Base-by-base conservation (phyloP, 1,140 invertebrate species). In the Pachyrhynchus sulphureomaculatus region DNA sequence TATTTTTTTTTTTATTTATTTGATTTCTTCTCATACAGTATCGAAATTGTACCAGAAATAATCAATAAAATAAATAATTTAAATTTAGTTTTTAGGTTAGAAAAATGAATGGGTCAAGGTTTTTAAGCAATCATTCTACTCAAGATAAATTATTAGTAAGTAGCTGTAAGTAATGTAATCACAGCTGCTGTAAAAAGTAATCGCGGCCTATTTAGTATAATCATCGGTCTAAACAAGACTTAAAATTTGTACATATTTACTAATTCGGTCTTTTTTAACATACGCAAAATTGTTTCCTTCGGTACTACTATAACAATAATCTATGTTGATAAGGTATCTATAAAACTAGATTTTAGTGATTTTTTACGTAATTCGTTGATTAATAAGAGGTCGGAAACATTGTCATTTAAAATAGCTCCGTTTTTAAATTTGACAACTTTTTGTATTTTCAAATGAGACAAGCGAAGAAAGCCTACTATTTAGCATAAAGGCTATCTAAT, bases 311-410 rank as follows among this genome's bases (percentile, higher is more conserved):
- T n/a, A 17, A 58, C 52, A 52, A 65, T 61, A 65, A 61, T 61
- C 45, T 64, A 64, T 66, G 62, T 69, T 62, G 68, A 72, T 69
- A 21, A 47, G 44, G 15, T 67, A 71, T 62, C 64, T 51, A 60
- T 73, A 73, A 73, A 68, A 56, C 62, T 74, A 74, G 72, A 62
- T 66, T 60, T 65, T 74, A 74, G 70, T 69, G 55, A 63, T 72
- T 74, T 73, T 73, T 72, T 64, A 70, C 60, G 56, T 57, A 52
- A 65, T 34, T 56, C 53, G 34, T 61, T 60, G 64, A 71, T 68
- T 68, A 65, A 3, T 41, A 66, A 54, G 8, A 29, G 12, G 8
- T 29, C 26, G 26, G 26, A 29, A 6, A 29, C 5, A 29, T 1
- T 29, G 26, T 29, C 12, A 9, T 1, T 2, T 29, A 29, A 29